phyloP scores from a whole-genome alignment of 1,140 invertebrate species.

The Goniozus legneri region DNA sequence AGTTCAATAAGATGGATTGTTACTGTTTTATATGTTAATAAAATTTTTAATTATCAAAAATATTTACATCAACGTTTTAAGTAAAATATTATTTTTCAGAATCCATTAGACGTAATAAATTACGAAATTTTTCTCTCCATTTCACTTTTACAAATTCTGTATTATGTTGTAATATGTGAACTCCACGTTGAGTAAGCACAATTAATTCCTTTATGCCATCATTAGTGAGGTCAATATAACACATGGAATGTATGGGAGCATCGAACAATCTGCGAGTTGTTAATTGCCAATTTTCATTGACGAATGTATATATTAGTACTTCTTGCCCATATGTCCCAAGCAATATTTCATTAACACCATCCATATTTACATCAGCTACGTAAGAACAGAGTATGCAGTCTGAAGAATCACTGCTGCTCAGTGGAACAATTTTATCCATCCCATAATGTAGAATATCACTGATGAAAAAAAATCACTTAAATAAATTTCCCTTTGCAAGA shows the following conservation, averaged over 20 bases:
- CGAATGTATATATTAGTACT: slow-evolving; percentile 60
- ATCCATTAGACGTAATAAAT: slow-evolving; percentile 14
- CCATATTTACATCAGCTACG: slow-evolving; percentile 70
- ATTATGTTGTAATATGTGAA: slow-evolving; percentile 61
- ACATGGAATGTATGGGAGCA: slow-evolving; percentile 62
- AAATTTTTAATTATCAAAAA: not conserved
- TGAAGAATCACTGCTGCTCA: slow-evolving; percentile 57
- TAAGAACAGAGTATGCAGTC: slow-evolving; percentile 61
- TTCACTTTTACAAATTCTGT: slow-evolving; percentile 32
- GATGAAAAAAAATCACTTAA: slow-evolving; percentile 22
- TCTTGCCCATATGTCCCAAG: slow-evolving; percentile 68
- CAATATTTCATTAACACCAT: slow-evolving; percentile 68
- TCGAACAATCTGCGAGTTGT: slow-evolving; percentile 56
- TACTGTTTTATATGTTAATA: not conserved
- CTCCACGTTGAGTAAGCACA: slow-evolving; percentile 65
- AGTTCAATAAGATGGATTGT: not conserved
- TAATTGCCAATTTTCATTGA: slow-evolving; percentile 50
- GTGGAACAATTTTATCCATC: slow-evolving; percentile 52
- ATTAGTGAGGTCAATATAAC: slow-evolving; percentile 65
- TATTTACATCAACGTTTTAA: slow-evolving; percentile 3
- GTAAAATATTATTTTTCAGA: not conserved
- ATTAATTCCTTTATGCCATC: slow-evolving; percentile 69
- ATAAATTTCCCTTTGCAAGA: slow-evolving; percentile 9
- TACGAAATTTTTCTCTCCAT: slow-evolving; percentile 32
- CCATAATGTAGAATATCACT: slow-evolving; percentile 62